Percentiles rank a stretch among this genome's conserved stretches.
Evolutionary conservation across 2,113 vertebrate species (phyloP).

Genomic region (Centropus unirufus): DNA sequence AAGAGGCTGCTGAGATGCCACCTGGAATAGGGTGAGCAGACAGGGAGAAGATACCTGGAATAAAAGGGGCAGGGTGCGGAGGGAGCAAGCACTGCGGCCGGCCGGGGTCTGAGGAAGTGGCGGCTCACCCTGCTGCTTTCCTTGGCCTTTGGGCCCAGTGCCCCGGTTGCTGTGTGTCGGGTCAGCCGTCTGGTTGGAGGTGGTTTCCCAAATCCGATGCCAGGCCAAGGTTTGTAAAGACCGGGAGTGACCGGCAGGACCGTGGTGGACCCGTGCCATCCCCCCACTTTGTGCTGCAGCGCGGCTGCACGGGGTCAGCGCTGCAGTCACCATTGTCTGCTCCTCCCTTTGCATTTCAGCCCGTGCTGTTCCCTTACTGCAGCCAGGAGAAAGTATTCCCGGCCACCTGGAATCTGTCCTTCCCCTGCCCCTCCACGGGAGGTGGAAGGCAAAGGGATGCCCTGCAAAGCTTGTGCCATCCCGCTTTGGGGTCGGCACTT

Average conservation of each 20-base stretch:
- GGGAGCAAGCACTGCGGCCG: background rate
- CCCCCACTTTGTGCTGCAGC: background rate
- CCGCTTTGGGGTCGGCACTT: background rate
- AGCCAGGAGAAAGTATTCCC: background rate
- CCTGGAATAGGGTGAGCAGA: background rate
- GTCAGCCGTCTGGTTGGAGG: background rate
- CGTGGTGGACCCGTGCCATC: background rate
- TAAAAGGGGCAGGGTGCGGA: background rate
- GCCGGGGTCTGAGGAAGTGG: background rate
- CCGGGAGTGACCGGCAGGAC: background rate
- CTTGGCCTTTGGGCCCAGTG: background rate
- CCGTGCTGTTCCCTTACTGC: background rate
- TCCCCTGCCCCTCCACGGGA: background rate
- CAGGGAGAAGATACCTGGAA: fast-evolving
- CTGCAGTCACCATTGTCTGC: background rate
- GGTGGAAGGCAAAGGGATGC: background rate
- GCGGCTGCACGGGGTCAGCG: background rate
- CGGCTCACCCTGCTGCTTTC: background rate
- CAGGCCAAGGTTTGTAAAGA: background rate
- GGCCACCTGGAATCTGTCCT: background rate
- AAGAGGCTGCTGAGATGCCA: background rate
- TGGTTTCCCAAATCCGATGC: background rate
- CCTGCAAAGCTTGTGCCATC: background rate
- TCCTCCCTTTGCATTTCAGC: background rate
- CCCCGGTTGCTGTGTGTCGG: background rate